Evolutionary conservation across 1,140 invertebrate species (phyloP).

Genomic region (Trypoxylus dichotomus): DNA sequence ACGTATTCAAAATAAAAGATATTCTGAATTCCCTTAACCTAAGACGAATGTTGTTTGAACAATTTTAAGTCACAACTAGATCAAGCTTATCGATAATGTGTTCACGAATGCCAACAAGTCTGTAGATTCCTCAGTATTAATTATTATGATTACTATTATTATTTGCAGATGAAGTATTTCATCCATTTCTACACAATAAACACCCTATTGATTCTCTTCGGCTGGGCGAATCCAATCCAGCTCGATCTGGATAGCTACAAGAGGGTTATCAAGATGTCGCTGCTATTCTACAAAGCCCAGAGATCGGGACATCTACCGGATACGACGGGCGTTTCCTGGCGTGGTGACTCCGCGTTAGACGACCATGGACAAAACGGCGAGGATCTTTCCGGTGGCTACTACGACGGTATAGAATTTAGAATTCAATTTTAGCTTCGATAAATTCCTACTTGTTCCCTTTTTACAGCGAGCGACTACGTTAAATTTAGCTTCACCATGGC

Average conservation of each 20-base stretch:
- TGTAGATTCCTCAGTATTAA: no score
- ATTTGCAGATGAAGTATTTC: slow-evolving; percentile 1
- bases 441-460: background rate
- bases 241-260: slow-evolving; percentile 56
- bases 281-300: slow-evolving; percentile 69
- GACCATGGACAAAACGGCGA: slow-evolving; percentile 60
- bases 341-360: slow-evolving; percentile 61
- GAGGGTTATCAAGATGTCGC: slow-evolving; percentile 57
- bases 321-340: slow-evolving; percentile 62
- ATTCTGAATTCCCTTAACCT: no score
- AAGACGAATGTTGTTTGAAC: no score
- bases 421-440: background rate
- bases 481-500: slow-evolving; percentile 71
- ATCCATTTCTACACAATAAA: background rate
- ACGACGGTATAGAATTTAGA: slow-evolving; percentile 58
- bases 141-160: no score
- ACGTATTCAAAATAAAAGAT: no score
- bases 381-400: slow-evolving; percentile 68
- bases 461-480: slow-evolving; percentile 65
- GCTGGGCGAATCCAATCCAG: background rate
- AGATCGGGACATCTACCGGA: slow-evolving; percentile 63
- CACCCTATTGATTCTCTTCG: background rate
- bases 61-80: no score
- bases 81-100: no score
- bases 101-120: no score